A percentile compares a stretch with the other conserved stretches of the same genome.
Conservation (phyloP, 1,140 invertebrate species). For the Pinna nobilis region DNA sequence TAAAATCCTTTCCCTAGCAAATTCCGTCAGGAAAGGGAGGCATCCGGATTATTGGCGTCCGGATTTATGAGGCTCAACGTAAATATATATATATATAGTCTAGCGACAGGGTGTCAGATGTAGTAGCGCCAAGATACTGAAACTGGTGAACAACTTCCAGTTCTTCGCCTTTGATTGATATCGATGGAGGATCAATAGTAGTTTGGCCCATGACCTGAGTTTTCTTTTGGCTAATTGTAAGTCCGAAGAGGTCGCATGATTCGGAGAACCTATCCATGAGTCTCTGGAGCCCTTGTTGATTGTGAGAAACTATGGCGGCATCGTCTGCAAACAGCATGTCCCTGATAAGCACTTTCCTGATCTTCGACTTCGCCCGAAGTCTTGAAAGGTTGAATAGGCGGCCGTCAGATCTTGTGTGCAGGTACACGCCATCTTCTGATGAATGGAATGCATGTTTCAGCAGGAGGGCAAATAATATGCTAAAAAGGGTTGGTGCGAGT, state of each 20-base stretch:
- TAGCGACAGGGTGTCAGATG: constrained; percentile 23
- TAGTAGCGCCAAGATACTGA: constrained; percentile 13
- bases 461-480: constrained; percentile 20
- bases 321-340: too few relatives aligned
- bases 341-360: constrained; percentile 8
- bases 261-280: constrained; percentile 39
- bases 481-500: constrained; percentile 19
- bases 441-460: constrained; percentile 5
- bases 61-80: too few relatives aligned
- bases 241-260: constrained; percentile 41
- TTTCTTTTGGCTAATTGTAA: constrained; percentile 44
- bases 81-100: too few relatives aligned
- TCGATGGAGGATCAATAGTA: background rate
- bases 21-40: too few relatives aligned
- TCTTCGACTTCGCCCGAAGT: background rate
- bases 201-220: constrained; percentile 30
- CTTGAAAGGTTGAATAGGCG: background rate
- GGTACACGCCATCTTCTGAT: constrained; percentile 17
- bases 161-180: constrained; percentile 12
- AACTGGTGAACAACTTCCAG: constrained; percentile 32
- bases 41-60: too few relatives aligned
- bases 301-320: constrained; percentile 14
- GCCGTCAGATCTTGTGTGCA: too few relatives aligned
- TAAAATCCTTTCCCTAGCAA: too few relatives aligned
- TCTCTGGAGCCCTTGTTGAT: constrained; percentile 33